A percentile compares a stretch with the other conserved stretches of the same genome.
phyloP scores from a whole-genome alignment of 2,797 vertebrate species.

The Rousettus madagascariensis region DNA sequence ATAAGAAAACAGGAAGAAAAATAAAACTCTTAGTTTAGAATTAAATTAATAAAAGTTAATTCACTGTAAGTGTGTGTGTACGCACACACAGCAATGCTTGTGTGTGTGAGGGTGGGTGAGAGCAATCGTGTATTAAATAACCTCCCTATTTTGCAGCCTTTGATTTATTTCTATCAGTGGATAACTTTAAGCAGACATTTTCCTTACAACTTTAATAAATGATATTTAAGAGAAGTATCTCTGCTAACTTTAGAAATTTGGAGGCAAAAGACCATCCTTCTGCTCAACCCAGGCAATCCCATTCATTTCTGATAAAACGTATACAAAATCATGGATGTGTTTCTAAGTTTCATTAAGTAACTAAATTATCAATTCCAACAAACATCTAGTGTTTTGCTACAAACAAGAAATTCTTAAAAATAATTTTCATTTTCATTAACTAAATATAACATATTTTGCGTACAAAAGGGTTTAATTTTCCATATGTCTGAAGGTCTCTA shows the following conservation, averaged over 20 bases:
- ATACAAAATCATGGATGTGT: not conserved
- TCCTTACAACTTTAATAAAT: not conserved
- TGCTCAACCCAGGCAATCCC: not conserved
- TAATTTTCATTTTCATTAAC: not conserved
- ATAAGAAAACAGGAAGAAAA: not conserved
- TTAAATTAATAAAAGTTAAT: not conserved
- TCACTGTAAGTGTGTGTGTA: too few species aligned
- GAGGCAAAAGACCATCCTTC: not conserved
- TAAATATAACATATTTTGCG: not conserved
- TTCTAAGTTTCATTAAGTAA: not conserved
- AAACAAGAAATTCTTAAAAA: not conserved
- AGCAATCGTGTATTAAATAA: not conserved
- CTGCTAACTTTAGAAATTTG: not conserved
- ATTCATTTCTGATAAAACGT: not conserved
- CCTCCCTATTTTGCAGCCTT: not conserved
- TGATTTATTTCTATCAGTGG: not conserved
- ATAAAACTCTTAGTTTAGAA: not conserved
- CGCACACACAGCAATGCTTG: too few species aligned
- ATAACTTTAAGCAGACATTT: not conserved
- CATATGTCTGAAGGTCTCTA: not conserved
- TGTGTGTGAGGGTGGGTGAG: not conserved
- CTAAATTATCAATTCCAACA: not conserved
- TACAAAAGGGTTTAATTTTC: not conserved
- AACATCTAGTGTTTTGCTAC: not conserved
- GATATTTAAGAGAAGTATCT: not conserved